Evolutionary conservation across 1,140 invertebrate genomes (phyloP).

Genomic region (Zophobas atratus): DNA sequence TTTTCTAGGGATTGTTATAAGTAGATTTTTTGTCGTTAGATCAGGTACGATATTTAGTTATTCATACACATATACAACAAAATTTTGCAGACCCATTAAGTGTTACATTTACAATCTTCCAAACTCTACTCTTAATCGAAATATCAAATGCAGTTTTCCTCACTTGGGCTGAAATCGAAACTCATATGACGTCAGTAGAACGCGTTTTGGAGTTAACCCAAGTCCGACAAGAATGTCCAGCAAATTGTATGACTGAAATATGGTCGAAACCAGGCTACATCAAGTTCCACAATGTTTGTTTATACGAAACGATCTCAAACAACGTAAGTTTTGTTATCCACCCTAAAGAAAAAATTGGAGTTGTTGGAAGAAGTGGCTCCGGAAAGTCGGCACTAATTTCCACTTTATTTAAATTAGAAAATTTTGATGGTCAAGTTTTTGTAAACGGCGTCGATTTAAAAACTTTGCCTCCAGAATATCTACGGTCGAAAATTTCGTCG

Average conservation of each 20-base stretch:
- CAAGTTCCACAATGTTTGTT: no score
- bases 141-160: no score
- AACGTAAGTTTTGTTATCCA: not conserved
- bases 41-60: not conserved
- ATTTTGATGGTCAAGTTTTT: not conserved
- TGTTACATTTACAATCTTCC: no score
- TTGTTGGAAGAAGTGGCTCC: not conserved
- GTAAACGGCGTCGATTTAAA: not conserved
- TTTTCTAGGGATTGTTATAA: not conserved
- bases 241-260: no score
- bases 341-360: not conserved
- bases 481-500: not conserved
- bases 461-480: not conserved
- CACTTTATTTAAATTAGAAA: not conserved
- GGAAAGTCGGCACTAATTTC: conserved; percentile 9
- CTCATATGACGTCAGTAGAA: no score
- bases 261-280: no score
- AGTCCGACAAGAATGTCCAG: no score
- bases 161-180: no score
- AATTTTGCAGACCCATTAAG: no score
- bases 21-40: not conserved
- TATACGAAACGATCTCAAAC: not conserved
- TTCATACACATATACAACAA: no score
- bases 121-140: no score
- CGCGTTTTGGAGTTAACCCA: no score